A percentile compares a stretch with the other conserved stretches of the same genome.
These are phyloP conservation scores for Magallana nippona DNA, from an alignment of 2,888 invertebrate genomes.

Conservation along the genomic window DNA sequence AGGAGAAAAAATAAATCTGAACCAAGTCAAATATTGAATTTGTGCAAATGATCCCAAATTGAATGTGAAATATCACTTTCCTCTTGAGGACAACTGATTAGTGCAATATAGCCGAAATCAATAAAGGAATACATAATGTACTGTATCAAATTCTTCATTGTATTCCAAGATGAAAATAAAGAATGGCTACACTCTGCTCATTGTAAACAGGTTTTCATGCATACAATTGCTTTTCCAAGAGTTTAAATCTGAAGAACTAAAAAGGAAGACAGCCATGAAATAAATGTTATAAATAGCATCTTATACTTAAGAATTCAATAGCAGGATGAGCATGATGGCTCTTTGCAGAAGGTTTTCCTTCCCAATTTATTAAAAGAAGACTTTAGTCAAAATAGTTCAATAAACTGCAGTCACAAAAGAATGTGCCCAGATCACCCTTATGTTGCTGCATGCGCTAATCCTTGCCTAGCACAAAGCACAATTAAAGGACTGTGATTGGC, in stretches of 20 bases:
- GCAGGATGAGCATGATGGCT: too few relatives aligned
- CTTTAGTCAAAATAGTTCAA: too few relatives aligned
- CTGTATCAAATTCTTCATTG: background rate
- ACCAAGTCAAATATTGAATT: conserved; percentile 24
- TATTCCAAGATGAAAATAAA: background rate
- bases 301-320: too few relatives aligned
- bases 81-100: conserved; percentile 27
- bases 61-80: conserved; percentile 26
- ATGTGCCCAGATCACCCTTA: too few relatives aligned
- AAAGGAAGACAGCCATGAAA: background rate
- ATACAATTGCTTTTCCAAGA: background rate
- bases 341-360: too few relatives aligned
- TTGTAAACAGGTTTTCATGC: background rate
- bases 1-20: conserved; percentile 16
- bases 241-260: background rate
- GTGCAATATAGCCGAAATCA: conserved; percentile 19
- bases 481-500: background rate
- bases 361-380: too few relatives aligned
- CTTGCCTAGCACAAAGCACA: too few relatives aligned
- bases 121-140: background rate
- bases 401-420: too few relatives aligned
- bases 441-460: too few relatives aligned
- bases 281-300: too few relatives aligned
- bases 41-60: conserved; percentile 22
- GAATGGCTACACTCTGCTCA: background rate